A percentile compares a stretch with the other conserved stretches of the same genome.
Evolutionary conservation across 2,113 vertebrate species (phyloP).

Genomic region (Muscicapa adusta): DNA sequence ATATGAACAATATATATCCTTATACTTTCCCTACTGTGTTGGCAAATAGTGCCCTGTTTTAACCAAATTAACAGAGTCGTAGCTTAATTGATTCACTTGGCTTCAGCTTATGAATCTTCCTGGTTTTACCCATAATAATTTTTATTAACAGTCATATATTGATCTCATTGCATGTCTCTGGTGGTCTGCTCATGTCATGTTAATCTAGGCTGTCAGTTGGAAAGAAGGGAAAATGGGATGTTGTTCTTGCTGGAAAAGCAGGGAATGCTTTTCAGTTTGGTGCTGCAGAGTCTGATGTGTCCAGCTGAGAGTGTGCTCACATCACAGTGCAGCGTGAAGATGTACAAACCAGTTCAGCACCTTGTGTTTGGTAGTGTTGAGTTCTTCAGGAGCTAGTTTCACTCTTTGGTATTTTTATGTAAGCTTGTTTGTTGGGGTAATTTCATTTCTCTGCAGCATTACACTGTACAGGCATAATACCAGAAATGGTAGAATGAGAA

Average conservation of each 20-base stretch:
- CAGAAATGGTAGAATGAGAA: not conserved
- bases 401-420: not conserved
- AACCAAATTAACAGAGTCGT: not conserved
- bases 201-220: not conserved
- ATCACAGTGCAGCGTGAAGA: fast-evolving
- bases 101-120: not conserved
- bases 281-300: not conserved
- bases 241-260: not conserved
- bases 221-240: not conserved
- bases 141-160: not conserved
- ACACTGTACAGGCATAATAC: not conserved
- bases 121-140: not conserved
- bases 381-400: not conserved
- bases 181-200: not conserved
- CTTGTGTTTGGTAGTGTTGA: not conserved
- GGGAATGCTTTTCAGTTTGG: not conserved
- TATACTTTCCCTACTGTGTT: not conserved
- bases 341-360: not conserved
- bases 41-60: not conserved
- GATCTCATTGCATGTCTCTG: not conserved
- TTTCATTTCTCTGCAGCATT: not conserved
- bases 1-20: not conserved
- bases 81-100: not conserved
- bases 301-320: not conserved
- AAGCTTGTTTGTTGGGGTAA: not conserved